Evolutionary conservation across 2,113 vertebrate genomes (phyloP).

Genomic region (Ophiodon elongatus): DNA sequence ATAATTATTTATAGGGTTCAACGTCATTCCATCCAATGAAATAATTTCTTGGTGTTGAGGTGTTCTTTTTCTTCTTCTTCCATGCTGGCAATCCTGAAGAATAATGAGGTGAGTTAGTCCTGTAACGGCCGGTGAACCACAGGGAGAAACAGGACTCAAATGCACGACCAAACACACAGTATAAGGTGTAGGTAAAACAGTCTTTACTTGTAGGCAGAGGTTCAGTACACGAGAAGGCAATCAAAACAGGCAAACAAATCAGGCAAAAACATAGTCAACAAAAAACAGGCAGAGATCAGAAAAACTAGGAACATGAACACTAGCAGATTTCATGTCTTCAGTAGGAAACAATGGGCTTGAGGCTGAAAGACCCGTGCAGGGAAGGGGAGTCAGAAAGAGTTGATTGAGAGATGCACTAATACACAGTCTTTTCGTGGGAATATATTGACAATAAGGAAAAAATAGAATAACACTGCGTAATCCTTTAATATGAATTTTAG

Average conservation of each 20-base stretch:
- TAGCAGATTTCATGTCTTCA: not conserved
- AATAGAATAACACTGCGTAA: not conserved
- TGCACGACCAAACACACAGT: too few species aligned
- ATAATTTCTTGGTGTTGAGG: constrained; percentile 24
- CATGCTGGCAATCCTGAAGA: constrained; percentile 66
- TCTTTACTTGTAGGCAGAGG: too few species aligned
- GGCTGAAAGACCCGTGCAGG: not conserved
- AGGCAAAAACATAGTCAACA: too few species aligned
- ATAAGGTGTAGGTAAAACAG: too few species aligned
- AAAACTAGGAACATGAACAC: too few species aligned
- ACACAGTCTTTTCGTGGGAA: not conserved
- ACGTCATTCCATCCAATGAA: not conserved
- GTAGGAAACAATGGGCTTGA: not conserved
- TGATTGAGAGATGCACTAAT: not conserved
- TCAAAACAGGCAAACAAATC: too few species aligned
- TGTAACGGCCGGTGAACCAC: too few species aligned
- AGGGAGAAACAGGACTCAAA: too few species aligned
- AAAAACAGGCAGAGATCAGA: too few species aligned
- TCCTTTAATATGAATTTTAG: not conserved
- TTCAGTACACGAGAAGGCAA: too few species aligned
- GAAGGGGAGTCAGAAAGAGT: not conserved
- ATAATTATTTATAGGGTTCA: not conserved
- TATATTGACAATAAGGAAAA: not conserved
- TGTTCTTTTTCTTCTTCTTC: constrained; percentile 44
- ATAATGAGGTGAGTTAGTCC: constrained; percentile 76